Evolutionary conservation across 2,888 invertebrate genomes (phyloP).

Genomic region (Ichneumoninae sp.): DNA sequence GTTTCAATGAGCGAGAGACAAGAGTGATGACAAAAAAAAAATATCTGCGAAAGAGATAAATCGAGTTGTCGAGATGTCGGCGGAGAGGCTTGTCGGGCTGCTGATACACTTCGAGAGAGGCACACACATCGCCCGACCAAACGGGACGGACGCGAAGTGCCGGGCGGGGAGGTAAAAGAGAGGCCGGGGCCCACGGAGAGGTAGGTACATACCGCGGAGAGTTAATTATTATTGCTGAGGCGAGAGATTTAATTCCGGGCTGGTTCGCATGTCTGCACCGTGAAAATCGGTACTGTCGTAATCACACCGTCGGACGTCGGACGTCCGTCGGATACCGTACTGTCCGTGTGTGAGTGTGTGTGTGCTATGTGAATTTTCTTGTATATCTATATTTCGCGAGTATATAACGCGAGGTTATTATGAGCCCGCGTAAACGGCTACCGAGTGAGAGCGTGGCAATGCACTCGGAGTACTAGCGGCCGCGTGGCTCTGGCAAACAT

Average conservation of each 20-base stretch:
- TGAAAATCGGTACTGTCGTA: slow-evolving; percentile 61
- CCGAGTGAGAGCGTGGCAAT: slow-evolving; percentile 48
- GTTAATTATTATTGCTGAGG: slow-evolving; percentile 57
- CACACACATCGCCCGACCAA: slow-evolving; percentile 5
- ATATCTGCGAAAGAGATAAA: slow-evolving; percentile 6
- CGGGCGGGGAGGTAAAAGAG: slow-evolving; percentile 8
- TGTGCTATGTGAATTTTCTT: not conserved
- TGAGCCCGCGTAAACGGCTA: slow-evolving; percentile 12
- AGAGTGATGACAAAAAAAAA: not conserved
- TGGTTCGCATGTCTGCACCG: slow-evolving; percentile 45
- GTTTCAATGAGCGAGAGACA: slow-evolving; percentile 30
- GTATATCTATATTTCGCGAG: slow-evolving; percentile 12
- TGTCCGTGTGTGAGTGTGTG: not conserved
- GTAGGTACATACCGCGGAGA: slow-evolving; percentile 8
- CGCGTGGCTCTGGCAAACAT: slow-evolving; percentile 16
- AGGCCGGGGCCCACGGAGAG: not conserved
- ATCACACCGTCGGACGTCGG: slow-evolving; percentile 43
- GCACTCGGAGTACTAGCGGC: slow-evolving; percentile 11
- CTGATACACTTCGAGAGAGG: slow-evolving; percentile 41
- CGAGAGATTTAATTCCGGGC: slow-evolving; percentile 60
- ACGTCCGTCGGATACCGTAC: slow-evolving; percentile 35
- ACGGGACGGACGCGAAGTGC: not conserved
- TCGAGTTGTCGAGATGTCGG: not conserved
- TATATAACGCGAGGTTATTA: slow-evolving; percentile 9
- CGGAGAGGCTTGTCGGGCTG: not conserved